Evolutionary conservation across 2,888 invertebrate species (phyloP), one percentile per base, ranked within the genome.

Genomic region (Caenorhabditis becei): DNA sequence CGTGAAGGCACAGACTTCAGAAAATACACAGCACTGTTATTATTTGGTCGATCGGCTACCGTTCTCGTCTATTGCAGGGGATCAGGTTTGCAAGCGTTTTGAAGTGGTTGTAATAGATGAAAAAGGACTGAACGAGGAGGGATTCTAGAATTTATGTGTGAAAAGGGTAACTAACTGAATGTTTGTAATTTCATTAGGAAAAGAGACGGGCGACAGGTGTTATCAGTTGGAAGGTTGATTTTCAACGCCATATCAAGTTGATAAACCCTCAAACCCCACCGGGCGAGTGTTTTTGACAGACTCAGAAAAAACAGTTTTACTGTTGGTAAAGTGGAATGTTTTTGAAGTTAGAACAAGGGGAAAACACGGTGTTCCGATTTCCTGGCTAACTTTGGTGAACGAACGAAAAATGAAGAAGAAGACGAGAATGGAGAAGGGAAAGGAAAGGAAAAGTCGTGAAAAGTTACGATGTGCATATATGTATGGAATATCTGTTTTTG

Each of bases 391-490:
- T 41, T 5, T 41, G 11, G 7, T 41, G 11, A 2, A 41, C 41
- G 11, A 41, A 41, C 11, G 11, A 11, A 10, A 32, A 32, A 32
- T 32, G 4, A 7, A 32, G 32, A 47, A 20, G 10, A 53, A 10
- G 23, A 41, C 23, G 24, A 51, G 26, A 20, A 24, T 16, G 47
- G 49, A 58, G 26, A 23, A n/a, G 23, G 1, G 56, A 18, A 24
- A 49, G 3, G 7, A 14, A 65, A 59, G 23, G 35, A 59, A 59
- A 51, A 2, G 66, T 41, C 49, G 74, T 53, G 65, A 74, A 71
- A 72, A 58, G 72, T 72, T 74, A 74, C 49, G 65, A 74, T 66
- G 58, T 66, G 58, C 65, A 74, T 65, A 74, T 37, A 69, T 24
- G 58, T 51, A 51, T 51, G 41, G 24, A 58, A 32, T 58, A 44